Conservation (phyloP, 2,888 invertebrate species). For the Drosophila engyochracea region DNA sequence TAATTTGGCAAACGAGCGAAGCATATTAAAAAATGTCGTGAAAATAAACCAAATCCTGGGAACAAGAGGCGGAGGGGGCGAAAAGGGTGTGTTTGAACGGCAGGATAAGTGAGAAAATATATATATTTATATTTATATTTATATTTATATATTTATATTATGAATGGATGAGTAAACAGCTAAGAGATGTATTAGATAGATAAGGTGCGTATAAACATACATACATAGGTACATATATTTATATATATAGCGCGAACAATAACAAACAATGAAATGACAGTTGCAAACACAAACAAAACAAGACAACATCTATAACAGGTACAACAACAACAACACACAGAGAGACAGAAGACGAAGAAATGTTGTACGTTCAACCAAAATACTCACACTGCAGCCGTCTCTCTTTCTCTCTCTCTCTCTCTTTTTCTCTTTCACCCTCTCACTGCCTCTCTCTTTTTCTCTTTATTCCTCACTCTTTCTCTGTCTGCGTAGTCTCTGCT, state of each 20-base stretch:
- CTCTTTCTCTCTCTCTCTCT: slow-evolving; percentile 10
- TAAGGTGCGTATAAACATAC: not conserved
- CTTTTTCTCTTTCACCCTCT: not conserved
- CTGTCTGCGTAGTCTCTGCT: slow-evolving; percentile 1
- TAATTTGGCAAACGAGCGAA: slow-evolving; percentile 45
- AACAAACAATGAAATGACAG: slow-evolving; percentile 9
- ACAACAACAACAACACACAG: slow-evolving; percentile 37
- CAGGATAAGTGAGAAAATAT: slow-evolving; percentile 13
- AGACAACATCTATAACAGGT: slow-evolving; percentile 15
- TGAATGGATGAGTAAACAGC: not conserved
- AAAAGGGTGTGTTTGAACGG: slow-evolving; percentile 1
- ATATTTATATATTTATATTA: not conserved
- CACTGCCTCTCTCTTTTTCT: not conserved
- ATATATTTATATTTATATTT: not conserved
- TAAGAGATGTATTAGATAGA: not conserved
- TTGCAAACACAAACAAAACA: slow-evolving; percentile 6
- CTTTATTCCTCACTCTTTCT: slow-evolving; percentile 11
- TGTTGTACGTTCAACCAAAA: slow-evolving; percentile 35
- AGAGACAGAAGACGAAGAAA: slow-evolving; percentile 47
- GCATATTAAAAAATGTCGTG: slow-evolving; percentile 29
- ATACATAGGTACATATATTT: not conserved
- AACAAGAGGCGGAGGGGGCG: not conserved
- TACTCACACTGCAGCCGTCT: slow-evolving; percentile 54
- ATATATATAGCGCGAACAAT: slow-evolving; percentile 4
- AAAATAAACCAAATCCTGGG: slow-evolving; percentile 28